Conservation (phyloP, 2,113 vertebrate genomes). For the Malurus melanocephalus region DNA sequence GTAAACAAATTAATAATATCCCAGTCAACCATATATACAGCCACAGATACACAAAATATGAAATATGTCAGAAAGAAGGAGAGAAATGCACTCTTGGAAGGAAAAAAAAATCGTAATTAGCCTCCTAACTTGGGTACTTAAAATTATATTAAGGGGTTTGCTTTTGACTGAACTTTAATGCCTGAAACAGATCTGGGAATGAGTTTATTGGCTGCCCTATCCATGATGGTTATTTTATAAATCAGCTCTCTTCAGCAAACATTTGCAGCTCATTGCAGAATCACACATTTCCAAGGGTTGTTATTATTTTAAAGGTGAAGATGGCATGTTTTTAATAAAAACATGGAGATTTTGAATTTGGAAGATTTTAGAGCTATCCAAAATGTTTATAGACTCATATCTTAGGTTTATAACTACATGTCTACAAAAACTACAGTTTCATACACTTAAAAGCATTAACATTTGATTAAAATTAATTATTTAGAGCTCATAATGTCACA, state of each 20-base stretch:
- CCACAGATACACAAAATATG: background rate
- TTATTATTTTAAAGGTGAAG: background rate
- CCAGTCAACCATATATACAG: background rate
- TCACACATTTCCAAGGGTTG: background rate
- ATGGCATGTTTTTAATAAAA: background rate
- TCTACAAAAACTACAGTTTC: background rate
- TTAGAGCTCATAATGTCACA: background rate
- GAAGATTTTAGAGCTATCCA: background rate
- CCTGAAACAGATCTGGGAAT: background rate
- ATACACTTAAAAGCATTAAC: background rate
- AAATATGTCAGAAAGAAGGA: background rate
- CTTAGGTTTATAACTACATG: background rate
- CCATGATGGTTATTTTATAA: background rate
- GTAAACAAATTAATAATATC: background rate
- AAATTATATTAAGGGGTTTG: background rate
- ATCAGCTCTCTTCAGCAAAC: background rate
- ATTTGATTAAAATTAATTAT: background rate
- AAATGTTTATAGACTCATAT: background rate
- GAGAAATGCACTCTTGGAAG: background rate
- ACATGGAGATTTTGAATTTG: too few relatives aligned
- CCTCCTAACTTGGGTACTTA: background rate
- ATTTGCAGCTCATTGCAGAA: background rate
- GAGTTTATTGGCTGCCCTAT: background rate
- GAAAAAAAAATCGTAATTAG: background rate
- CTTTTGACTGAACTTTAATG: background rate